These are phyloP conservation scores for Crossocerus cetratus DNA, from an alignment of 2,888 invertebrate species.

Conservation along the genomic window DNA sequence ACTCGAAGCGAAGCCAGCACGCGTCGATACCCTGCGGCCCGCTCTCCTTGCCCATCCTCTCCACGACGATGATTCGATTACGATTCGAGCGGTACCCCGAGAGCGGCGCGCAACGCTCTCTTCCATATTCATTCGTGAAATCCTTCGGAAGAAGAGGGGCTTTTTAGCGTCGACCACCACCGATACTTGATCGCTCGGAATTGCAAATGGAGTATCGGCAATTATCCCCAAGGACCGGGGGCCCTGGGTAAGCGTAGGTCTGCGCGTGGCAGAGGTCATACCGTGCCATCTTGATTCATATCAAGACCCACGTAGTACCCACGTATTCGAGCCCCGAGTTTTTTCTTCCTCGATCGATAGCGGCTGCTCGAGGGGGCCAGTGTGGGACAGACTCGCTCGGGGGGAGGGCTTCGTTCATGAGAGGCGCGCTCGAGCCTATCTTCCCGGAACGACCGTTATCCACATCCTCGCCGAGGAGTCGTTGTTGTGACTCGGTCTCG, in stretches of 20 bases:
- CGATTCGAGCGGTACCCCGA: neutral
- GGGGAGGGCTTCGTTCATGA: conserved; percentile 1
- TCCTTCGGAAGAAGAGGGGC: too few species aligned
- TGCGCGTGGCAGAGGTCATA: too few species aligned
- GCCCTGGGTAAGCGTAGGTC: too few species aligned
- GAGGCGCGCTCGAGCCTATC: conserved; percentile 1
- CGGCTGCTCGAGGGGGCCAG: conserved; percentile 19
- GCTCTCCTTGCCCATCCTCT: neutral
- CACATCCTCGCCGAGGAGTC: conserved; percentile 12
- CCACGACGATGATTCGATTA: neutral
- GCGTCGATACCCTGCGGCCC: neutral
- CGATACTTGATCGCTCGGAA: too few species aligned
- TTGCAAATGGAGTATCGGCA: too few species aligned
- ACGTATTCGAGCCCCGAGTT: too few species aligned
- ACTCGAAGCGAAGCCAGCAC: conserved; percentile 1
- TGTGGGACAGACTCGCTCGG: conserved; percentile 1
- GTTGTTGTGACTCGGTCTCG: too few species aligned
- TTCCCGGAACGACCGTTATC: conserved; percentile 42
- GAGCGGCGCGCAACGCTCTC: neutral
- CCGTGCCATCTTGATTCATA: too few species aligned
- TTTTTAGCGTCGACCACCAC: too few species aligned
- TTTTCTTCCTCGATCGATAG: conserved; percentile 31
- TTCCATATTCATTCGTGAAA: neutral
- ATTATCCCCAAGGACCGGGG: too few species aligned
- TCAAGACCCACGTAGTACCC: too few species aligned